Percentiles rank a stretch among this genome's conserved stretches.
phyloP scores from a whole-genome alignment of 2,888 invertebrate genomes.

The Pammene aurita region DNA sequence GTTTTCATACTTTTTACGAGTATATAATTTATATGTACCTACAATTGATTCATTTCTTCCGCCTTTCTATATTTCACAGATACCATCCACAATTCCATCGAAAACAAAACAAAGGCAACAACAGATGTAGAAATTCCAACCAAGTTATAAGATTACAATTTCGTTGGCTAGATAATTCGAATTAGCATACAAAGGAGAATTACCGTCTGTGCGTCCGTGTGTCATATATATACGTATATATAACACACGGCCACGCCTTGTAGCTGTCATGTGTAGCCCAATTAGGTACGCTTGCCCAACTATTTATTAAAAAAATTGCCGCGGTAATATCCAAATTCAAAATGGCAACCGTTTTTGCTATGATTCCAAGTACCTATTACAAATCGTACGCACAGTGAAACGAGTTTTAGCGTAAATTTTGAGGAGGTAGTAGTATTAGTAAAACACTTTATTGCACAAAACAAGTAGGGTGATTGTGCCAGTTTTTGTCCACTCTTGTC shows the following conservation, averaged over 20 bases:
- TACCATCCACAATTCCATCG: conserved; percentile 24
- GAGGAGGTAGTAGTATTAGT: too few relatives aligned
- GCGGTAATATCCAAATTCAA: conserved; percentile 8
- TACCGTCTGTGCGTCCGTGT: conserved; percentile 78
- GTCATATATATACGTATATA: conserved; percentile 58
- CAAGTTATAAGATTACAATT: conserved; percentile 81
- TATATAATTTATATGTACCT: neutral
- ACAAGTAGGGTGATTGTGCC: too few relatives aligned
- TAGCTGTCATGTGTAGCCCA: conserved; percentile 80
- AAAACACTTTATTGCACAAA: too few relatives aligned
- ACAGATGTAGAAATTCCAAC: conserved; percentile 81
- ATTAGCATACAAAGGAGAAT: conserved; percentile 83
- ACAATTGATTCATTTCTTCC: conserved; percentile 9
- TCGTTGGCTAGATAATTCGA: conserved; percentile 81
- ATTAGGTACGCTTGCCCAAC: conserved; percentile 61
- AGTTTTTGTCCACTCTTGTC: too few relatives aligned
- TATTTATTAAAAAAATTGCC: conserved; percentile 26
- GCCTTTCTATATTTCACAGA: conserved; percentile 22
- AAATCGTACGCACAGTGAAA: neutral
- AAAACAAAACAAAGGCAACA: conserved; percentile 57
- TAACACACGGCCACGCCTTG: conserved; percentile 77
- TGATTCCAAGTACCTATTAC: neutral
- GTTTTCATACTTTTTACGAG: neutral
- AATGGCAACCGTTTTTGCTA: conserved; percentile 12
- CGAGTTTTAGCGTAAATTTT: neutral